Evolutionary conservation across 2,888 invertebrate species (phyloP).

Genomic region (Sinhomidia bicolor): DNA sequence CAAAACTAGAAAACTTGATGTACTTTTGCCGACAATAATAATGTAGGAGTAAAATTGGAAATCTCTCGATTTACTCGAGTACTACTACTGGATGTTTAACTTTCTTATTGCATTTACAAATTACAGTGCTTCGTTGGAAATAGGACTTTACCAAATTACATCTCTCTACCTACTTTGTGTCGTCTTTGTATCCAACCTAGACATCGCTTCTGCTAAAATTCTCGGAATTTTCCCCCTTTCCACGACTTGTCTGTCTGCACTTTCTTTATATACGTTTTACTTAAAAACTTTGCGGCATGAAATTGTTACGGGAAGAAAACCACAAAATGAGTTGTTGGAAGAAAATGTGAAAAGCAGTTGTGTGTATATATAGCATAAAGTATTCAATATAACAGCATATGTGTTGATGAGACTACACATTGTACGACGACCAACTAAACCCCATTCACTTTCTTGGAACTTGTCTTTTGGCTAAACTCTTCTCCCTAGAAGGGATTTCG

Average conservation of each 20-base stretch:
- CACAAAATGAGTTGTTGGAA: conserved; percentile 28
- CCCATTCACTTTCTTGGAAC: not conserved
- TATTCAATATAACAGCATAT: not conserved
- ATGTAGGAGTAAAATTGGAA: too few species aligned
- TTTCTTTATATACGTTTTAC: conserved; percentile 2
- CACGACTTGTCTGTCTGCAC: not conserved
- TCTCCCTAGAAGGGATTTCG: not conserved
- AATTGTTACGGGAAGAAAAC: conserved; percentile 50
- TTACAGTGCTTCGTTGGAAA: too few species aligned
- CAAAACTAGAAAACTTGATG: too few species aligned
- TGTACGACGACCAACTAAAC: not conserved
- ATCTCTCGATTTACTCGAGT: too few species aligned
- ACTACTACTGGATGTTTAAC: too few species aligned
- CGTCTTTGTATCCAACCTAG: not conserved
- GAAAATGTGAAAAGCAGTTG: not conserved
- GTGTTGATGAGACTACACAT: not conserved
- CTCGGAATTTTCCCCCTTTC: conserved; percentile 12
- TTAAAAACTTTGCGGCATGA: not conserved
- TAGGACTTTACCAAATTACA: too few species aligned
- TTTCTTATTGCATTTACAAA: too few species aligned
- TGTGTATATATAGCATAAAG: not conserved
- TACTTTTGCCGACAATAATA: too few species aligned
- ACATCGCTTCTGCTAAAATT: conserved; percentile 4
- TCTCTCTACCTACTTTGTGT: too few species aligned
- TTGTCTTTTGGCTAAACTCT: not conserved